A percentile compares a stretch with the other conserved stretches of the same genome.
phyloP scores from a whole-genome alignment of 2,888 invertebrate species.

The Diloba caeruleocephala region DNA sequence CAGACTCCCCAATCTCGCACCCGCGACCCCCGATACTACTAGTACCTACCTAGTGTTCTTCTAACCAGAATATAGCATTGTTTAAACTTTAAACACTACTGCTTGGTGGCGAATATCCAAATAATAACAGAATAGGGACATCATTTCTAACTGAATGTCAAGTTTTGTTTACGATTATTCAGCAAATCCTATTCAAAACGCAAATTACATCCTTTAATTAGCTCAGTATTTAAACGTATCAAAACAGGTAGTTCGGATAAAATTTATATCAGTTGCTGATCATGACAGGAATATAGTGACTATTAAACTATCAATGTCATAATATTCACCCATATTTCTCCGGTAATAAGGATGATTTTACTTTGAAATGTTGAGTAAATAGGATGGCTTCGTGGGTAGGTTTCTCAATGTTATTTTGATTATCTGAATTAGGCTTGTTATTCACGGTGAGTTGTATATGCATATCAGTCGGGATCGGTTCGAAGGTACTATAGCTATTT shows the following conservation, averaged over 20 bases:
- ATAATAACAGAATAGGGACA: no score
- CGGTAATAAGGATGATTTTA: neutral
- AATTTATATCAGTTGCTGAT: slow-evolving; percentile 4
- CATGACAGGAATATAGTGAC: neutral
- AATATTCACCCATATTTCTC: neutral
- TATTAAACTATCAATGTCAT: no score
- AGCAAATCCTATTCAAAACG: slow-evolving; percentile 2
- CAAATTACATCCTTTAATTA: slow-evolving; percentile 33
- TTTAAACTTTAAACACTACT: no score
- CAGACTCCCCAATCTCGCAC: no score
- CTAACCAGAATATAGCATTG: no score
- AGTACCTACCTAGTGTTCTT: no score
- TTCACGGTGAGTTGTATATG: slow-evolving; percentile 19
- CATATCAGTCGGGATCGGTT: neutral
- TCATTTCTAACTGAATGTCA: no score
- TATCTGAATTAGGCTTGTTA: slow-evolving; percentile 36
- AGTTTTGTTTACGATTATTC: neutral
- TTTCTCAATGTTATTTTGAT: slow-evolving; percentile 30
- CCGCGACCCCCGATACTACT: no score
- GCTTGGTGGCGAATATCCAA: no score
- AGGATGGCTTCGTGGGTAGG: slow-evolving; percentile 27
- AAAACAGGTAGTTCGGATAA: slow-evolving; percentile 20
- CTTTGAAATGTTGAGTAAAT: slow-evolving; percentile 6
- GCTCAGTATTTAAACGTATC: slow-evolving; percentile 20
- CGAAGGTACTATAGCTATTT: neutral